Evolutionary conservation across 2,113 vertebrate species (phyloP).

Genomic region (Chaenocephalus aceratus): DNA sequence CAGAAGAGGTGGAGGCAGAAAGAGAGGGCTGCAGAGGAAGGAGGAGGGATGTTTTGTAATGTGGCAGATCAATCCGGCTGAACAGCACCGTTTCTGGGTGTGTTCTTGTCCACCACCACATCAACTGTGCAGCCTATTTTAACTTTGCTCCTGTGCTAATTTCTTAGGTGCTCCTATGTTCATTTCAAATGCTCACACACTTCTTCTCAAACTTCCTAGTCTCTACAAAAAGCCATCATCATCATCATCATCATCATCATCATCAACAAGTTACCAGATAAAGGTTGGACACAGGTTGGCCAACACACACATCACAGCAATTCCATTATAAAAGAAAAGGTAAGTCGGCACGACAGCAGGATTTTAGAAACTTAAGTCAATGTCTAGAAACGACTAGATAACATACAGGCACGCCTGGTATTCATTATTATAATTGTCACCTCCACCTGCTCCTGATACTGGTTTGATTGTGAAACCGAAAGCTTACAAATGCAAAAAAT

Average conservation of each 20-base stretch:
- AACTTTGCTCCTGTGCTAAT: slow-evolving; percentile 14
- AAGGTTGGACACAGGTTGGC: background rate
- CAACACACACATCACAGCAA: background rate
- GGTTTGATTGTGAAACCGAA: background rate
- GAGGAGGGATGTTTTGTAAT: slow-evolving; percentile 72
- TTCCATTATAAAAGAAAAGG: background rate
- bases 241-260: background rate
- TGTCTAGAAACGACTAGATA: background rate
- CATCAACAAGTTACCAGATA: background rate
- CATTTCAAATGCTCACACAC: background rate
- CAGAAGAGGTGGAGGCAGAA: slow-evolving; percentile 88
- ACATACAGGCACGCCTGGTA: background rate
- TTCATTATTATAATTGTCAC: background rate
- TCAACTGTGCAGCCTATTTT: slow-evolving; percentile 28
- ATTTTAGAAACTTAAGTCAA: background rate
- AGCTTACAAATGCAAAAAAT: background rate
- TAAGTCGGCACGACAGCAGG: background rate
- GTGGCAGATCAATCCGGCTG: slow-evolving; percentile 69
- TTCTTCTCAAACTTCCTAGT: background rate
- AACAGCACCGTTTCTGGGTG: slow-evolving; percentile 84
- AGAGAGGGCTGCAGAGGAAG: slow-evolving; percentile 83
- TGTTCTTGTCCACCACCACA: slow-evolving; percentile 78
- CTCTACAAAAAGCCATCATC: background rate
- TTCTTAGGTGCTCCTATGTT: background rate
- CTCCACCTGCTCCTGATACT: background rate